A percentile compares a stretch with the other conserved stretches of the same genome.
phyloP scores from a whole-genome alignment of 2,888 invertebrate genomes.

The Melinaea marsaeus region DNA sequence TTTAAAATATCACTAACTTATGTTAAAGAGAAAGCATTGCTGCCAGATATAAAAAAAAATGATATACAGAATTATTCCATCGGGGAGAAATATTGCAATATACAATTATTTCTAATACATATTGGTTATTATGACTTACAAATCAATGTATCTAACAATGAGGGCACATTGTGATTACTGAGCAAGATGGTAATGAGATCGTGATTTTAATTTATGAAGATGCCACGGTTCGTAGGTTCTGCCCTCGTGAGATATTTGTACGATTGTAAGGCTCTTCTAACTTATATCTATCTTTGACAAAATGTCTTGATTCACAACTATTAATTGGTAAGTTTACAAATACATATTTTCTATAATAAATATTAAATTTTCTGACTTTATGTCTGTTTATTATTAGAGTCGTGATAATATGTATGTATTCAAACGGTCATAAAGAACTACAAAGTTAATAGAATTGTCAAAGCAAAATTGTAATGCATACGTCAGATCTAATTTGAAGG shows the following conservation, averaged over 20 bases:
- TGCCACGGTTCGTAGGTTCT: conserved; percentile 21
- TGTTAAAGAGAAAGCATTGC: too few relatives aligned
- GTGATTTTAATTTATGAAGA: conserved; percentile 39
- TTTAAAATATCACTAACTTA: not conserved
- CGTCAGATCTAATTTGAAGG: conserved; percentile 36
- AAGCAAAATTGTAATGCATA: conserved; percentile 25
- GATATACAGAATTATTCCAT: not conserved
- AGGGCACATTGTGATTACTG: conserved; percentile 3
- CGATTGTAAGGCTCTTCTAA: not conserved
- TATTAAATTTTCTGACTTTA: too few relatives aligned
- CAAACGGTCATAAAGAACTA: conserved; percentile 4
- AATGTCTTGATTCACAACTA: not conserved
- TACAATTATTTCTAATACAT: not conserved
- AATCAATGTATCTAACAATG: not conserved
- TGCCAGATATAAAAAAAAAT: not conserved
- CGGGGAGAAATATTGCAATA: too few relatives aligned
- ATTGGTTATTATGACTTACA: not conserved
- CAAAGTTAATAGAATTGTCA: conserved; percentile 15
- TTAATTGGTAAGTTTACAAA: too few relatives aligned
- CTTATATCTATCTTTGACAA: not conserved
- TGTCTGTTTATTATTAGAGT: too few relatives aligned
- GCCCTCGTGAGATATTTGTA: not conserved
- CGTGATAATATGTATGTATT: not conserved
- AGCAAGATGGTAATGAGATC: conserved; percentile 35
- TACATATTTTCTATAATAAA: too few relatives aligned